Percentiles rank a stretch among this genome's conserved stretches.
Evolutionary conservation across 1,140 invertebrate genomes (phyloP).

Genomic region (Trichonephila clavipes): DNA sequence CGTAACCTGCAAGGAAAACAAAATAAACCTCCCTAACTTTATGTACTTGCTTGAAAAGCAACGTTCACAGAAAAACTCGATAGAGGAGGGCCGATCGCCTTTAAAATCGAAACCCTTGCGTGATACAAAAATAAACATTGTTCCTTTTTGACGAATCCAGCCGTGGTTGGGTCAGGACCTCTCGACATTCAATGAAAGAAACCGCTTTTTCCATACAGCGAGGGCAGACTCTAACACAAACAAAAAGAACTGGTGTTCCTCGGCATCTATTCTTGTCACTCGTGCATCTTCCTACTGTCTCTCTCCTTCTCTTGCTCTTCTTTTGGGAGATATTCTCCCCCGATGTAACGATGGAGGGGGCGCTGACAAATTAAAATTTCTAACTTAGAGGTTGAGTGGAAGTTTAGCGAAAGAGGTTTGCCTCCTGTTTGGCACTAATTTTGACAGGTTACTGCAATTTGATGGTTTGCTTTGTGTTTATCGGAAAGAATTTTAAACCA

Average conservation of each 20-base stretch:
- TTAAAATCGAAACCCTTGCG: slow-evolving; percentile 28
- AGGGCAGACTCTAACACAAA: slow-evolving; percentile 32
- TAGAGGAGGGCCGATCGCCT: background rate
- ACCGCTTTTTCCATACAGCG: slow-evolving; percentile 37
- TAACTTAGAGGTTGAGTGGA: no score
- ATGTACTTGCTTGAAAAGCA: background rate
- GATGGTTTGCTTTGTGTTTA: no score
- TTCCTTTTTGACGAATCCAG: slow-evolving; percentile 17
- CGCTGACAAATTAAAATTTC: background rate
- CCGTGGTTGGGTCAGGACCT: slow-evolving; percentile 59
- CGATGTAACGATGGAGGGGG: background rate
- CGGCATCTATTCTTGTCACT: slow-evolving; percentile 65
- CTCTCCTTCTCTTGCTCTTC: slow-evolving; percentile 15
- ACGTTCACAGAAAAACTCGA: background rate
- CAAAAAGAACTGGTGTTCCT: slow-evolving; percentile 35
- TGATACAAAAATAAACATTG: background rate
- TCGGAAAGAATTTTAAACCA: no score
- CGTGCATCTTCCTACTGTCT: slow-evolving; percentile 17
- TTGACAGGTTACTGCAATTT: no score
- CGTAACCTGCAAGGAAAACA: slow-evolving; percentile 1
- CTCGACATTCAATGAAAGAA: slow-evolving; percentile 61
- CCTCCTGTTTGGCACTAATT: no score
- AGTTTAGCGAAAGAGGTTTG: no score
- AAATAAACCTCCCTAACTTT: background rate
- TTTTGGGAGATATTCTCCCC: slow-evolving; percentile 16